A percentile compares a stretch with the other conserved stretches of the same genome.
Conservation (phyloP, 2,113 vertebrate genomes). For the Eleginops maclovinus region DNA sequence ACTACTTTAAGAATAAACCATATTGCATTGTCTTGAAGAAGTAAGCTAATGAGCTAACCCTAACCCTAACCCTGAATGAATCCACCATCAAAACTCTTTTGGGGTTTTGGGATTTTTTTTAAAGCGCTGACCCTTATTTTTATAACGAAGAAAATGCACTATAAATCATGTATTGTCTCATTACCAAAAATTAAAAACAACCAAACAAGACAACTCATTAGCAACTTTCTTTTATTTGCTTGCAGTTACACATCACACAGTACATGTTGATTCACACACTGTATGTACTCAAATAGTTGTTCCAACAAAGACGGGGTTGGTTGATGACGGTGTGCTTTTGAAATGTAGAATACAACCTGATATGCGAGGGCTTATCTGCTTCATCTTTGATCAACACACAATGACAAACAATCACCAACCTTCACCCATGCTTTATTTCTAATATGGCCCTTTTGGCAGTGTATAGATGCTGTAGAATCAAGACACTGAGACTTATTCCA, state of each 20-base stretch:
- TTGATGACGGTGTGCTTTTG: conserved; percentile 73
- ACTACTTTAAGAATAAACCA: neutral
- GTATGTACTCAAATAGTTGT: conserved; percentile 52
- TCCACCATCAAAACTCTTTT: too few species aligned
- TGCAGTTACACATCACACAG: conserved; percentile 61
- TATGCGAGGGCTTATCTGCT: conserved; percentile 19
- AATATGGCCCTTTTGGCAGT: conserved; percentile 29
- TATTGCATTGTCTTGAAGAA: neutral
- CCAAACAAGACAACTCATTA: neutral
- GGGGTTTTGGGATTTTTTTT: too few species aligned
- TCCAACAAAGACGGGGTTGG: conserved; percentile 48
- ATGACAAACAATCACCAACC: conserved; percentile 21
- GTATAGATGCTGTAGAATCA: neutral
- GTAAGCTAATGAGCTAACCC: too few species aligned
- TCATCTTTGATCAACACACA: conserved; percentile 8
- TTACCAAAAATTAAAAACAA: neutral
- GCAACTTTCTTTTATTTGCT: conserved; percentile 71
- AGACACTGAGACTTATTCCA: neutral
- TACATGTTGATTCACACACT: conserved; percentile 63
- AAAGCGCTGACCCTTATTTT: neutral
- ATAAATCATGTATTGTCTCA: neutral
- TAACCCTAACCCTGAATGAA: too few species aligned
- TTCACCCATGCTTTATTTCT: conserved; percentile 20
- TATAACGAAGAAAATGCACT: neutral
- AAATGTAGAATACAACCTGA: conserved; percentile 61